Evolutionary conservation across 2,888 invertebrate genomes (phyloP), one percentile per base, ranked within the genome.

Genomic region (Dyspetes luteomarginatus): DNA sequence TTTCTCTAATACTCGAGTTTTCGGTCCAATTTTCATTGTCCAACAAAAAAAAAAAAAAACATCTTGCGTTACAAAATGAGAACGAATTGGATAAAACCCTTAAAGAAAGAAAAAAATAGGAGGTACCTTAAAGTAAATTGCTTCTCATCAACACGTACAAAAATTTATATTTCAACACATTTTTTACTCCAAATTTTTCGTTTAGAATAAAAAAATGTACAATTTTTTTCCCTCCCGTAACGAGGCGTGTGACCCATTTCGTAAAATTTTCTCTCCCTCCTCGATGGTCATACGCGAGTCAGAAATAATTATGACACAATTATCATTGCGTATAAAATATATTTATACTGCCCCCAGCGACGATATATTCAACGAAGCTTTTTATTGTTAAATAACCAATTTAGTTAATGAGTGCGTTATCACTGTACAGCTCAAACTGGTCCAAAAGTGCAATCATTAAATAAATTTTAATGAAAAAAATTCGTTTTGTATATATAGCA

Each of bases 1-100:
- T 58, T 30, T 50, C n/a, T 26, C 65, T 36, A 50, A 71, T 69
- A 28, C 52, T 41, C 58, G 58, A 78, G 67, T 65, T 50, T 36
- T 41, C 36, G 12, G 9, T 36, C 36, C 4, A 12, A 12, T 4
- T 36, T 12, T 7, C 12, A 4, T 12, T 36, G 0, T 52, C n/a
- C 52, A 12, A 52, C 41, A 12, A 52, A 55, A n/a, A 48, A 5
- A 48, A 12, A 52, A 24, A 12, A 52, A 55, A n/a, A 48, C 15
- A 48, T 48, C 48, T 15, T 48, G 5, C 48, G 17, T 48, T 48
- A 4, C 17, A 60, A 60, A 60, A 60, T 22, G 9, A 24, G 12
- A 56, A 26, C 24, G 26, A 22, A 2, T 36, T 36, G 28, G 17
- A 28, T 28, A 26, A 56, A 56, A n/a, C 12, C 15, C n/a, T 2